These are phyloP conservation scores for Temnothorax rugatulus DNA, from an alignment of 2,888 invertebrate genomes.

Conservation along the genomic window DNA sequence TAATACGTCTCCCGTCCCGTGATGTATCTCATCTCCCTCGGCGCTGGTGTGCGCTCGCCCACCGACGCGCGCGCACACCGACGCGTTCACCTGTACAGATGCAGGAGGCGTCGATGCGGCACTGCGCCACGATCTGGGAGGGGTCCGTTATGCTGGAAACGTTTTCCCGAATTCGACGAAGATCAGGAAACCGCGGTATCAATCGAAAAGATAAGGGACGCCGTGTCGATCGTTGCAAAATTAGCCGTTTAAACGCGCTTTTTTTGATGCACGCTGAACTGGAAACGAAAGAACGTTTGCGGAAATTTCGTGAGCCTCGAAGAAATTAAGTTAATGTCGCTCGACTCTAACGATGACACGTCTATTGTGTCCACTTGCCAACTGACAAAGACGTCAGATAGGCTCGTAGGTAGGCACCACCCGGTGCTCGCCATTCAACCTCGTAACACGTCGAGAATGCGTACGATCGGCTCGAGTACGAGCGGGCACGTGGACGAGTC, in stretches of 20 bases:
- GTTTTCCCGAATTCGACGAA: not conserved
- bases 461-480: not conserved
- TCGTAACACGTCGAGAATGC: conserved; percentile 12
- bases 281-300: not conserved
- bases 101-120: conserved; percentile 57
- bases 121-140: conserved; percentile 61
- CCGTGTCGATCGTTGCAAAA: not conserved
- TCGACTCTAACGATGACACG: conserved; percentile 50
- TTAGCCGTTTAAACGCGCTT: not conserved
- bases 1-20: conserved; percentile 86
- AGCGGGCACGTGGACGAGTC: conserved; percentile 37
- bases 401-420: not conserved
- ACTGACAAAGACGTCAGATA: conserved; percentile 73
- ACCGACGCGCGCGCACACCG: conserved; percentile 5
- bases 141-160: conserved; percentile 54
- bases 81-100: conserved; percentile 26
- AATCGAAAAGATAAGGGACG: not conserved
- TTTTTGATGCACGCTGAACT: not conserved
- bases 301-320: not conserved
- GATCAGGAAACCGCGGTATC: no score
- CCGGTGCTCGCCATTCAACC: not conserved
- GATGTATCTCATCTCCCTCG: conserved; percentile 85
- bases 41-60: conserved; percentile 64
- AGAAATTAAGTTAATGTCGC: not conserved
- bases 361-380: conserved; percentile 62